Evolutionary conservation across 2,888 invertebrate genomes (phyloP).

Genomic region (Thereva nobilitata): DNA sequence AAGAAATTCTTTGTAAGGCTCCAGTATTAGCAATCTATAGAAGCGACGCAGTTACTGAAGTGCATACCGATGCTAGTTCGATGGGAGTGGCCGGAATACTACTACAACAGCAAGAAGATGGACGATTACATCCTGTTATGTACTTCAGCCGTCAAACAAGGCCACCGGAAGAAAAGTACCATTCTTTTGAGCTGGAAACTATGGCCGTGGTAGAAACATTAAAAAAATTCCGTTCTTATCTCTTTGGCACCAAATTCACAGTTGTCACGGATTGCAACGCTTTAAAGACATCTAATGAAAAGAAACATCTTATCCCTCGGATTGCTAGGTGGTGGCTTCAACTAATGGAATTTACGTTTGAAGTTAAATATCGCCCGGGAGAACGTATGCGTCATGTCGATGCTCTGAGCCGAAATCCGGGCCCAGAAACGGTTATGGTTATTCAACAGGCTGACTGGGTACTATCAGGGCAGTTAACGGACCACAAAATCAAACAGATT

Average conservation of each 20-base stretch:
- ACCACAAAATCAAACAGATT: neutral
- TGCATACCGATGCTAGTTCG: slow-evolving; percentile 41
- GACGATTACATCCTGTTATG: slow-evolving; percentile 45
- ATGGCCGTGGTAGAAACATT: slow-evolving; percentile 45
- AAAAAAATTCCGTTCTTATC: slow-evolving; percentile 30
- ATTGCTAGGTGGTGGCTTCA: slow-evolving; percentile 50
- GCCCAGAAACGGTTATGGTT: neutral
- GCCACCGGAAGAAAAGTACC: slow-evolving; percentile 45
- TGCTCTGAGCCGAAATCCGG: neutral
- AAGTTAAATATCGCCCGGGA: slow-evolving; percentile 47
- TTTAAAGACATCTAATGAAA: slow-evolving; percentile 4
- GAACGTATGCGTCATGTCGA: neutral
- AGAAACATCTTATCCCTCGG: slow-evolving; percentile 42
- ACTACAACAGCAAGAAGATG: slow-evolving; percentile 43
- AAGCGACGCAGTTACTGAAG: slow-evolving; percentile 27
- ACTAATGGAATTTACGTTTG: slow-evolving; percentile 48
- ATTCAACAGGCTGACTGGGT: slow-evolving; percentile 7
- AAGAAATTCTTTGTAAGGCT: neutral
- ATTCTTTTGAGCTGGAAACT: slow-evolving; percentile 49
- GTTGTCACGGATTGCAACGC: slow-evolving; percentile 26
- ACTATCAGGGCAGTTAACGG: slow-evolving; percentile 9
- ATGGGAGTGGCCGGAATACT: slow-evolving; percentile 46
- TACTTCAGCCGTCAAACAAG: slow-evolving; percentile 48
- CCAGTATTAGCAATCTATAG: slow-evolving; percentile 6
- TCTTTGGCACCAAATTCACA: slow-evolving; percentile 33